Conservation (phyloP, 2,888 invertebrate genomes). For the Hedychridium roseum region DNA sequence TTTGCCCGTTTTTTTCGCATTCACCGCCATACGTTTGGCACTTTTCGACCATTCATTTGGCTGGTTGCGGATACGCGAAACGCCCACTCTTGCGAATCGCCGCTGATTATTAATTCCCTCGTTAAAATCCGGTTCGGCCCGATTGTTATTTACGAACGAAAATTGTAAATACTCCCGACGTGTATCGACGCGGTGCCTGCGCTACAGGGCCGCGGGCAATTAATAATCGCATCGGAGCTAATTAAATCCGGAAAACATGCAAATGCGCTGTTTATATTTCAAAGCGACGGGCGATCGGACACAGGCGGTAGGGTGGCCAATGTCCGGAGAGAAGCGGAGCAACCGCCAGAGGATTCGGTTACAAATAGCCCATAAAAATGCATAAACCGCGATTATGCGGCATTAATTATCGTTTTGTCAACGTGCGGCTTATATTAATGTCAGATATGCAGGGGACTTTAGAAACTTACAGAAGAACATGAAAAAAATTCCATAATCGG, state of each 20-base stretch:
- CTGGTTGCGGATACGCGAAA: too few species aligned
- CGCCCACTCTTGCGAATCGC: conserved; percentile 15
- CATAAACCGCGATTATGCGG: conserved; percentile 55
- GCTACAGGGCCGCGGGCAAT: conserved; percentile 49
- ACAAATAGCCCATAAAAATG: conserved; percentile 60
- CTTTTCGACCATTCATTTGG: too few species aligned
- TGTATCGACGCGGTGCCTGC: conserved; percentile 43
- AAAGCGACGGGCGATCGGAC: conserved; percentile 40
- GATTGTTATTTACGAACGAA: conserved; percentile 47
- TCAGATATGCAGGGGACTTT: too few species aligned
- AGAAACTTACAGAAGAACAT: too few species aligned
- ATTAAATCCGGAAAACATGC: conserved; percentile 63
- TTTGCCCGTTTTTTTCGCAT: too few species aligned
- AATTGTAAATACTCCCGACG: conserved; percentile 49
- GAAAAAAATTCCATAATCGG: too few species aligned
- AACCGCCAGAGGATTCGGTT: conserved; percentile 49
- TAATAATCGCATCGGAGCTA: conserved; percentile 61
- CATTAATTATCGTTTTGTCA: conserved; percentile 53
- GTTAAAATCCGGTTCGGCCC: conserved; percentile 45
- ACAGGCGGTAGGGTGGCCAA: conserved; percentile 17
- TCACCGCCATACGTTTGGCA: too few species aligned
- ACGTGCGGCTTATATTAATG: conserved; percentile 13
- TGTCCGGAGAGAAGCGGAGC: conserved; percentile 19
- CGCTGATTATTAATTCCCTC: conserved; percentile 45
- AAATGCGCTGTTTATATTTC: conserved; percentile 59